phyloP scores from a whole-genome alignment of 2,797 vertebrate genomes.

The Gastrophryne carolinensis region DNA sequence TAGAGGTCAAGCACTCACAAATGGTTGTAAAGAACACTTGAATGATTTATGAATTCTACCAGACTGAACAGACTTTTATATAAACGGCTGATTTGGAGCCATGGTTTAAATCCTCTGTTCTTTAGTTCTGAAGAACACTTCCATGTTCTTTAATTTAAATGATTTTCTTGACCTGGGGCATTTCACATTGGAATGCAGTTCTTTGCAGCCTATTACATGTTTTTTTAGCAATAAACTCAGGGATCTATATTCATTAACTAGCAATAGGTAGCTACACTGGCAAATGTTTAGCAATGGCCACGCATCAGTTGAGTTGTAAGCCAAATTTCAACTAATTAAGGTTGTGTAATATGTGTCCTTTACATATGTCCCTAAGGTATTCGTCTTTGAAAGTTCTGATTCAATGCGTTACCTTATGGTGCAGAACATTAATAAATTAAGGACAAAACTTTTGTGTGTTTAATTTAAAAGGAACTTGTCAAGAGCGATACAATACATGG shows the following conservation, averaged over 20 bases:
- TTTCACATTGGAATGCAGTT: conserved; percentile 75
- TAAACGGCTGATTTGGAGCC: not conserved
- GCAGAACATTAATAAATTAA: not conserved
- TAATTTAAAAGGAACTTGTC: too few species aligned
- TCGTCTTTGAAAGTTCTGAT: conserved; percentile 37
- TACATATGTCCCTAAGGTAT: conserved; percentile 75
- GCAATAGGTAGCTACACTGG: conserved; percentile 66
- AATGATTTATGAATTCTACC: not conserved
- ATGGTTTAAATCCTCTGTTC: conserved; percentile 2
- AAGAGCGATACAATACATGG: too few species aligned
- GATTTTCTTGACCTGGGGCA: conserved; percentile 74
- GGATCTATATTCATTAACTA: conserved; percentile 87
- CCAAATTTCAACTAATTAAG: conserved; percentile 79
- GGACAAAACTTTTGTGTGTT: not conserved
- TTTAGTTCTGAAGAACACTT: not conserved
- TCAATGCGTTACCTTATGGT: not conserved
- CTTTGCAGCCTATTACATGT: conserved; percentile 72
- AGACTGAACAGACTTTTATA: not conserved
- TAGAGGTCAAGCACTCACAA: too few species aligned
- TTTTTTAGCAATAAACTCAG: conserved; percentile 79
- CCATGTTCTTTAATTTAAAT: conserved; percentile 52
- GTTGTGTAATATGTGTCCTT: conserved; percentile 75
- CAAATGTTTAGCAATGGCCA: conserved; percentile 71
- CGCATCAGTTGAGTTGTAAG: conserved; percentile 67
- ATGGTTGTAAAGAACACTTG: not conserved